Conservation (phyloP, 2,113 vertebrate species). For the Setophaga coronata region DNA sequence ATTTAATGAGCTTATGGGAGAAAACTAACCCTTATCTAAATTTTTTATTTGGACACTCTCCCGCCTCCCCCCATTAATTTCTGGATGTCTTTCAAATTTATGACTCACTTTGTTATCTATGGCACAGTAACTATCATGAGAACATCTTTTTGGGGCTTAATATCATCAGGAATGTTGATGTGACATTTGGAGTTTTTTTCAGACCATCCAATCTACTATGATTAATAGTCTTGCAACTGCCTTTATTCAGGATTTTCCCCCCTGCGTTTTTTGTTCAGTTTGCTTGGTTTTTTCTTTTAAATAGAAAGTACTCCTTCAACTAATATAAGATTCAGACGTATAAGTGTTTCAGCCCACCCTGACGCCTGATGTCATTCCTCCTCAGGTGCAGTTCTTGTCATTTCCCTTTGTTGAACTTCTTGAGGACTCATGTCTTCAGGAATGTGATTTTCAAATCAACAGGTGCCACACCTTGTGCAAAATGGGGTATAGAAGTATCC, state of each 20-base stretch:
- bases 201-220: background rate
- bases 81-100: constrained; percentile 28
- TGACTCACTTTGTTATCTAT: constrained; percentile 41
- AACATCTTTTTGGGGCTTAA: background rate
- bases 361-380: background rate
- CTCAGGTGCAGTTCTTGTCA: background rate
- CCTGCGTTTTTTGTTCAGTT: background rate
- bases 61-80: background rate
- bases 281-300: background rate
- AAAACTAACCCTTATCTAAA: constrained; percentile 14
- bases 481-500: background rate
- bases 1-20: constrained; percentile 43
- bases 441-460: background rate
- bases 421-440: background rate
- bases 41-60: background rate
- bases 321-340: background rate
- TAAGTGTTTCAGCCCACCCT: background rate
- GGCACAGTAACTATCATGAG: background rate
- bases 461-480: background rate
- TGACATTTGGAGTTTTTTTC: background rate
- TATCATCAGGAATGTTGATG: background rate
- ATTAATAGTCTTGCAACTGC: background rate
- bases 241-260: background rate
- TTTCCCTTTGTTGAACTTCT: background rate
- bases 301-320: background rate